Evolutionary conservation across 92 coral and sea anemone species (phyloP).

Genomic region (Palythoa grandis): DNA sequence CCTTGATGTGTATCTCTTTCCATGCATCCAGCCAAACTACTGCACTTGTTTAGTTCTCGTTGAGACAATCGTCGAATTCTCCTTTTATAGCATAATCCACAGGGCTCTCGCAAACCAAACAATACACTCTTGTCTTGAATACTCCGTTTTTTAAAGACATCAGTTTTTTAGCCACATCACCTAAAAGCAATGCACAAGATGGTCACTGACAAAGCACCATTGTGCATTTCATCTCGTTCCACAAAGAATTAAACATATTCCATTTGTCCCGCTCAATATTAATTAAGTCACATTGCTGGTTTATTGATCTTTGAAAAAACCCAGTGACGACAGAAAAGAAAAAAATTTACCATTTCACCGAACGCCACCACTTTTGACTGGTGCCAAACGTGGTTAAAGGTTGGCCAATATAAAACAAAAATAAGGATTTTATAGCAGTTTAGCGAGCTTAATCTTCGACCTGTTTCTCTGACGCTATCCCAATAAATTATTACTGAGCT

Average conservation of each 20-base stretch:
- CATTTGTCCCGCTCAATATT: conserved; percentile 71
- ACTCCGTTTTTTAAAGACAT: conserved; percentile 43
- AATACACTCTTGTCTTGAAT: conserved; percentile 41
- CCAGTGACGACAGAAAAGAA: conserved; percentile 43
- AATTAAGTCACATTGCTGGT: conserved; percentile 74
- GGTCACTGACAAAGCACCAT: conserved; percentile 32
- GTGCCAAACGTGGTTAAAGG: neutral
- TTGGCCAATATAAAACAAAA: neutral
- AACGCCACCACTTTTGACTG: neutral
- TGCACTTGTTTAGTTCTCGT: conserved; percentile 10
- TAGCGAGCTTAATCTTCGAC: too few species aligned
- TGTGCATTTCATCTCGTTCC: conserved; percentile 53
- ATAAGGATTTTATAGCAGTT: neutral
- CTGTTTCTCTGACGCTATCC: too few species aligned
- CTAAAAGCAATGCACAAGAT: conserved; percentile 36
- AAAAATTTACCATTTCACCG: conserved; percentile 21
- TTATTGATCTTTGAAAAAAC: conserved; percentile 71
- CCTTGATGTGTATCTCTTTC: conserved; percentile 21
- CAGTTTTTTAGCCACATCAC: conserved; percentile 10
- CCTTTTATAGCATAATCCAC: conserved; percentile 56
- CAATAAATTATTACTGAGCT: conserved; percentile 26
- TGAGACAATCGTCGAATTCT: neutral
- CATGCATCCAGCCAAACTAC: conserved; percentile 46
- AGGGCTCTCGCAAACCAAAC: conserved; percentile 31
- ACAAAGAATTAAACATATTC: conserved; percentile 46